Evolutionary conservation across 2,797 vertebrate genomes (phyloP).

Genomic region (Morus bassanus): DNA sequence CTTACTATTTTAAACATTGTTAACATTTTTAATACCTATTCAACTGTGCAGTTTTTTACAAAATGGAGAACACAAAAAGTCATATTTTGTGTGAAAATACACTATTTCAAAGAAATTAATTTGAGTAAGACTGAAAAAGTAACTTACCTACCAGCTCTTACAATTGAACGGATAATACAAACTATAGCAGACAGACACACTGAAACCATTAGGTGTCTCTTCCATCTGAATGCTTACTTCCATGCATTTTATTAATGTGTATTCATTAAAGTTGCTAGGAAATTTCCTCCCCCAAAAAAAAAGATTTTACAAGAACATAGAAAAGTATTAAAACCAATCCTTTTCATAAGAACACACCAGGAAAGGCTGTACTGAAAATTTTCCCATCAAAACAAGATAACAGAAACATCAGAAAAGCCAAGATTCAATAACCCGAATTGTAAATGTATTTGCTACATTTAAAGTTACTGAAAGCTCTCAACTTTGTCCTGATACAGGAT

Average conservation of each 20-base stretch:
- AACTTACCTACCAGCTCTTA: not conserved
- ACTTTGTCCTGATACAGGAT: not conserved
- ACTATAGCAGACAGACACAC: not conserved
- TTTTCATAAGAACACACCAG: not conserved
- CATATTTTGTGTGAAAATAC: not conserved
- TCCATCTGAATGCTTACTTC: not conserved
- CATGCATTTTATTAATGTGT: not conserved
- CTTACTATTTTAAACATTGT: not conserved
- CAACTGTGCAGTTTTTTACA: not conserved
- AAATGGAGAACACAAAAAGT: not conserved
- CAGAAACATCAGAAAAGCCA: not conserved
- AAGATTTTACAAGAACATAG: not conserved
- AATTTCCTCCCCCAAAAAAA: not conserved
- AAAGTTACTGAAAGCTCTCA: not conserved
- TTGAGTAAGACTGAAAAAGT: not conserved
- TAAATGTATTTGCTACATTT: not conserved
- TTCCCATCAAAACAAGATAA: not conserved
- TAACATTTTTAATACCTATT: not conserved
- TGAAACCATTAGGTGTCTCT: not conserved
- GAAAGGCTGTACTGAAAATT: not conserved
- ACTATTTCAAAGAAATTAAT: not conserved
- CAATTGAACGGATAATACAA: not conserved
- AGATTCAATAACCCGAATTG: not conserved
- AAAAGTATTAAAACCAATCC: not conserved
- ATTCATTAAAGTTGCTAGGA: not conserved